Evolutionary conservation across 2,113 vertebrate genomes (phyloP).

Genomic region (Marcusenius ussheri): DNA sequence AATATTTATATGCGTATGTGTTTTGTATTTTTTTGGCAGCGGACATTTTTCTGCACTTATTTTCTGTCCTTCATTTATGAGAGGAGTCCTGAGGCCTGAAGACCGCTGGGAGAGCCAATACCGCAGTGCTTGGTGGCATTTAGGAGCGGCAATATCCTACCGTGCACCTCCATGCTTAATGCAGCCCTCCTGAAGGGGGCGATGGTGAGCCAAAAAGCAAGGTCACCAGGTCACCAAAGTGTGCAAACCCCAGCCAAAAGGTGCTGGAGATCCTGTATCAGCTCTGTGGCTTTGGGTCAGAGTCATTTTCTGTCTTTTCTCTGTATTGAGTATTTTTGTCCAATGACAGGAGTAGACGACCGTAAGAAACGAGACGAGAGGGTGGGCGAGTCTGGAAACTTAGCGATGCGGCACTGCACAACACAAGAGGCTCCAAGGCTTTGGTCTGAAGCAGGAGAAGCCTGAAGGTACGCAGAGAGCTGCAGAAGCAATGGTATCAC

Average conservation of each 20-base stretch:
- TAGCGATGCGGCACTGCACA: not conserved
- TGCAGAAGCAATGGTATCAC: not conserved
- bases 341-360: not conserved
- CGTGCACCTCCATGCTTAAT: not conserved
- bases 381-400: not conserved
- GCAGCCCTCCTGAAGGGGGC: not conserved
- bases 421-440: not conserved
- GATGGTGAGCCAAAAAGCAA: not conserved
- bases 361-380: not conserved
- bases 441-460: not conserved
- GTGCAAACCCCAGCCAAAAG: not conserved
- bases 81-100: conserved; percentile 41
- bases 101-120: conserved; percentile 51
- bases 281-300: not conserved
- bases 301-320: not conserved
- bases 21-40: conserved; percentile 41
- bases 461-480: not conserved
- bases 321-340: not conserved
- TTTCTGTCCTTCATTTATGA: conserved; percentile 67
- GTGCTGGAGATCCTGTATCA: not conserved
- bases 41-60: conserved; percentile 69
- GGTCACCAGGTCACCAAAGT: not conserved
- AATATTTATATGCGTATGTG: conserved; percentile 61
- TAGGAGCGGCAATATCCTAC: conserved; percentile 7
- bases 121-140: conserved; percentile 33